Evolutionary conservation across 2,113 vertebrate species (phyloP), one percentile per base, ranked within the genome.

Genomic region (Lonchura striata): DNA sequence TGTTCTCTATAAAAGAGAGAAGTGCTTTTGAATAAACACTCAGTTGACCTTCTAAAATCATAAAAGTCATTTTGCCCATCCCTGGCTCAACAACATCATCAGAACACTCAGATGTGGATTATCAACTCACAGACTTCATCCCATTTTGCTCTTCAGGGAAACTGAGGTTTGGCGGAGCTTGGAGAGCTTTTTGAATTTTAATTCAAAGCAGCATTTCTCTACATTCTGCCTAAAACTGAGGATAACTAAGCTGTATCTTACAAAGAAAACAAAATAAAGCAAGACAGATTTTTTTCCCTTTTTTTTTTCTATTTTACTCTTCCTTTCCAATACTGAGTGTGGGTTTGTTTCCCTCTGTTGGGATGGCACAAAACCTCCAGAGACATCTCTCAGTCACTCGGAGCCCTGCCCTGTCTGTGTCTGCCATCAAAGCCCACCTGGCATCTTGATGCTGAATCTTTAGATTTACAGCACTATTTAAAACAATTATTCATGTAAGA

Each of bases 221-320:
- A 46, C 28, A 30, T 64, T 54, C 60, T 53, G 42, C n/a, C 42
- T 10, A 15, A 52, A 60, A 33, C 4, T 0, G 0, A 24, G 42
- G 28, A 23, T 25, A 56, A 35, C 54, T 52, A 25, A 35, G 31
- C 11, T 76, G 27, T 5, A 25, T 19, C 53, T 64, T 25, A 13
- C 1, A 50, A 44, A 39, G 10, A 87, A 82, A 85, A 9, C 33
- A 75, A 33, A 66, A 19, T 0, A 71, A 56, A 49, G 42, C 13
- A 54, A 59, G 33, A 33, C 2, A n/a, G 2, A 20, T 35, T 47
- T 50, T 16, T 20, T 13, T 4, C 1, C 7, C 1, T 1, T 10
- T 71, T 57, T 27, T 47, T 27, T 47, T 21, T 3, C 57, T 53
- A 2, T 31, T 53, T 44, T 16, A 28, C 15, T 41, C 16, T 28